These are phyloP conservation scores for Vireo altiloquus DNA, from an alignment of 2,113 vertebrate species.

Conservation along the genomic window DNA sequence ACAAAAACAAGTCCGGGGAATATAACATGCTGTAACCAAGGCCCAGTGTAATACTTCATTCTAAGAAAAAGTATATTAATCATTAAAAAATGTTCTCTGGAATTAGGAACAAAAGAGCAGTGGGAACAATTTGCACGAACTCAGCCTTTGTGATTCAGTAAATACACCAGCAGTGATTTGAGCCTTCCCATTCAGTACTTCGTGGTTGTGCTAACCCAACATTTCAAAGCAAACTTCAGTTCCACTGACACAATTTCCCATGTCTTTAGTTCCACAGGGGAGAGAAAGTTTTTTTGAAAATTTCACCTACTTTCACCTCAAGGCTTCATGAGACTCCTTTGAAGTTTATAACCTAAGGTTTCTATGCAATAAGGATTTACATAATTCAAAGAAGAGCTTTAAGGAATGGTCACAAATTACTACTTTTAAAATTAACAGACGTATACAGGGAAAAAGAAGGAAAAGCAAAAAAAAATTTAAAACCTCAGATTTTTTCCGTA, in stretches of 20 bases:
- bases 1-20: neutral
- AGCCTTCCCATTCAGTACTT: neutral
- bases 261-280: neutral
- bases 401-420: neutral
- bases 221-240: slow-evolving; percentile 39
- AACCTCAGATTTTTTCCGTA: neutral
- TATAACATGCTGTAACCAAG: neutral
- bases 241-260: slow-evolving; percentile 11
- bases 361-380: neutral
- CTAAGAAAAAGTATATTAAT: slow-evolving; percentile 8
- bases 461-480: neutral
- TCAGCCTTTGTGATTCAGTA: slow-evolving; percentile 25
- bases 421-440: neutral
- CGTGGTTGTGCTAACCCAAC: neutral
- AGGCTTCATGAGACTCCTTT: slow-evolving; percentile 14
- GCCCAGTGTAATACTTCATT: neutral
- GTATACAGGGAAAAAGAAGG: neutral
- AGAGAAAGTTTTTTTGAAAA: neutral
- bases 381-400: neutral
- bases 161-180: neutral
- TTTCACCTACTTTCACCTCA: neutral
- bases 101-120: slow-evolving; percentile 18
- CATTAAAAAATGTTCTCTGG: neutral
- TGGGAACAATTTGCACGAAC: neutral
- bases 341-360: slow-evolving; percentile 33